These are phyloP conservation scores for Lithobius niger DNA, from an alignment of 1,140 invertebrate species.

Conservation along the genomic window DNA sequence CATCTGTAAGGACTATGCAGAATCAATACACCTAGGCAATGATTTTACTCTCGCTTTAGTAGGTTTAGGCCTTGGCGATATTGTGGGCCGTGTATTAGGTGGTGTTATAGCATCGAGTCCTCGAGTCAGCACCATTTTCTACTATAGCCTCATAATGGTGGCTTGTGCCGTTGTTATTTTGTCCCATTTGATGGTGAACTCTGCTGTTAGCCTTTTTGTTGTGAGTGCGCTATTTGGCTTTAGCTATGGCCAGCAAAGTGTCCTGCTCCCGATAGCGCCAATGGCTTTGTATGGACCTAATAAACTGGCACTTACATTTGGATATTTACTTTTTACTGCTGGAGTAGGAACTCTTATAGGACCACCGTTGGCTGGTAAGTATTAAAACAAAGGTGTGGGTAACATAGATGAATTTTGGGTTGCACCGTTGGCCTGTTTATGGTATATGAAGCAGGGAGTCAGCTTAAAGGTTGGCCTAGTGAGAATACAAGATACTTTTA, in stretches of 20 bases:
- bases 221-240: conserved; percentile 15
- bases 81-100: conserved; percentile 13
- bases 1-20: conserved; percentile 18
- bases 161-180: conserved; percentile 13
- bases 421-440: too few relatives aligned
- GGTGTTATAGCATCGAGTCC: conserved; percentile 9
- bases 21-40: conserved; percentile 8
- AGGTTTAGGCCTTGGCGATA: conserved; percentile 16
- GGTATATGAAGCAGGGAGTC: too few relatives aligned
- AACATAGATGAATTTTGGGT: too few relatives aligned
- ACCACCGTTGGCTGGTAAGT: conserved; percentile 17
- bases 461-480: too few relatives aligned
- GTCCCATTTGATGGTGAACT: conserved; percentile 2
- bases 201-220: conserved; percentile 8
- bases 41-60: conserved; percentile 13
- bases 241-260: conserved; percentile 14
- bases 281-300: conserved; percentile 13
- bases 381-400: too few relatives aligned
- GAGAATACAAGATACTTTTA: too few relatives aligned
- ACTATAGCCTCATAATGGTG: conserved; percentile 7
- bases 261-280: conserved; percentile 14
- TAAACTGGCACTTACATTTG: conserved; percentile 16
- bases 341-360: conserved; percentile 16
- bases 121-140: neutral
- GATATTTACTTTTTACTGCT: conserved; percentile 15